Percentiles rank a stretch among this genome's conserved stretches.
These are phyloP conservation scores for Macrotrachela quadricornifera DNA, from an alignment of 1,140 invertebrate genomes.

Conservation along the genomic window DNA sequence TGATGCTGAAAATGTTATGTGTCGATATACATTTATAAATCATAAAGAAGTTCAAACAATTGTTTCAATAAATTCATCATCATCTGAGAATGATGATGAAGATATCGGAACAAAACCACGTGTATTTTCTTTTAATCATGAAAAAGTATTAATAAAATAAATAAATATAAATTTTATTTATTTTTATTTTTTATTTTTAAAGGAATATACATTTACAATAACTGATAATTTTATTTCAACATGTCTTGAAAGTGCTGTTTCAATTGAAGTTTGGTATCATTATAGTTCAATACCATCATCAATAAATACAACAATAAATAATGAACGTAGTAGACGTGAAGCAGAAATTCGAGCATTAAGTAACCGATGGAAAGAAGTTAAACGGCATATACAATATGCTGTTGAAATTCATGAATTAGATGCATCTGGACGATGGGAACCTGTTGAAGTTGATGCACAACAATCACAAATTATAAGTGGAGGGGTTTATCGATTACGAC, in stretches of 20 bases:
- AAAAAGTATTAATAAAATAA: too few species aligned
- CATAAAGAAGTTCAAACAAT: too few species aligned
- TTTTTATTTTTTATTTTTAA: too few species aligned
- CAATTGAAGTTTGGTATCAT: conserved; percentile 94
- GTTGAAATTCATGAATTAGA: conserved; percentile 64
- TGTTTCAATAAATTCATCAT: too few species aligned
- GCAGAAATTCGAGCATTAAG: conserved; percentile 63
- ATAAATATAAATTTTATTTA: too few species aligned
- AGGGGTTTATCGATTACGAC: conserved; percentile 79
- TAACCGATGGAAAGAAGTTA: conserved; percentile 81
- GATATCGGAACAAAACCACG: too few species aligned
- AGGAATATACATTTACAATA: too few species aligned
- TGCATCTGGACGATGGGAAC: conserved; percentile 65
- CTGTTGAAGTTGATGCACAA: conserved; percentile 57
- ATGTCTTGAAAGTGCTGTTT: conserved; percentile 40
- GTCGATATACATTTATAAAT: too few species aligned
- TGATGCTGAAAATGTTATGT: too few species aligned
- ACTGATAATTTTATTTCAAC: not conserved
- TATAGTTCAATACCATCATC: conserved; percentile 33
- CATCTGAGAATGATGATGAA: too few species aligned
- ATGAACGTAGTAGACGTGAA: not conserved
- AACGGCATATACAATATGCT: conserved; percentile 78
- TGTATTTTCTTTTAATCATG: too few species aligned
- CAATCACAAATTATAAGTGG: conserved; percentile 45
- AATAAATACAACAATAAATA: not conserved